These are phyloP conservation scores for Ornithorhynchus anatinus DNA, from an alignment of 2,113 vertebrate genomes.

Conservation along the genomic window DNA sequence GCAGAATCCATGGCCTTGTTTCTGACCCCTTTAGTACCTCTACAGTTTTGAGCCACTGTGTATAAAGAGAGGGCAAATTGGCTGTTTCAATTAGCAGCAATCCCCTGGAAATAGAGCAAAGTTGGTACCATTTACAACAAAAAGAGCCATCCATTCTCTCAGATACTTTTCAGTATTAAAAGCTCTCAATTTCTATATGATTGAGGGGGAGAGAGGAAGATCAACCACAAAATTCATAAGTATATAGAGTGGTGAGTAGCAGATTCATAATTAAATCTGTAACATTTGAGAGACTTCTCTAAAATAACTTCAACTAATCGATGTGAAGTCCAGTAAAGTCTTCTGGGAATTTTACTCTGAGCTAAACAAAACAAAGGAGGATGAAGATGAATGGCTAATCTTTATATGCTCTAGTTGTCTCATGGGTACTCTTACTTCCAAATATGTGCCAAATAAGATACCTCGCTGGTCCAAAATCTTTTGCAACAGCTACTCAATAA, in stretches of 20 bases:
- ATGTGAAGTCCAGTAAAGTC: background rate
- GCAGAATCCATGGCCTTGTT: background rate
- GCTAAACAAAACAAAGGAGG: slow-evolving; percentile 34
- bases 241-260: too few species aligned
- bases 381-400: background rate
- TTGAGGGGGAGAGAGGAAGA: too few species aligned
- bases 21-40: too few species aligned
- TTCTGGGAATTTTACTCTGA: slow-evolving; percentile 19
- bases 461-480: background rate
- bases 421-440: slow-evolving; percentile 14
- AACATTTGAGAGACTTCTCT: slow-evolving; percentile 13
- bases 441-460: background rate
- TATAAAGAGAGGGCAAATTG: too few species aligned
- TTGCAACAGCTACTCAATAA: slow-evolving; percentile 1
- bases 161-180: too few species aligned
- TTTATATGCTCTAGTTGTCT: slow-evolving; percentile 24
- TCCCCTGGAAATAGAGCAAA: too few species aligned
- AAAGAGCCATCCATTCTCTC: too few species aligned
- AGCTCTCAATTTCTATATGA: too few species aligned
- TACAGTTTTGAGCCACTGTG: too few species aligned
- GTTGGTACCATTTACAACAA: too few species aligned
- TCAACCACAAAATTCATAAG: too few species aligned
- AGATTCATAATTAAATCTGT: slow-evolving; percentile 21
- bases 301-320: slow-evolving; percentile 32
- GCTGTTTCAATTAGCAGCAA: too few species aligned